phyloP scores from a whole-genome alignment of 2,797 vertebrate species.

The Buphagus erythrorhynchus region DNA sequence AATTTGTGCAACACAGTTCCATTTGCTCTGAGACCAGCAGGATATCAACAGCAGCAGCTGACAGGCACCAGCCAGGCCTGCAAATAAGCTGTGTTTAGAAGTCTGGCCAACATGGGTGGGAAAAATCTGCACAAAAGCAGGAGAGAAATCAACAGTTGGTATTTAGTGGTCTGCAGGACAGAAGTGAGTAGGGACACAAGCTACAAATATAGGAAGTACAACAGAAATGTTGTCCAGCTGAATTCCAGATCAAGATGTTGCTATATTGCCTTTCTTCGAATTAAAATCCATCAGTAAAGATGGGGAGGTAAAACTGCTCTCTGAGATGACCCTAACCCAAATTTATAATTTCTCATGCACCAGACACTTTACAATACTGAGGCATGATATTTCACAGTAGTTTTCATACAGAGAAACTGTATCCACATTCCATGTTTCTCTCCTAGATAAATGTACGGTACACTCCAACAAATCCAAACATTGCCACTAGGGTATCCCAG shows the following conservation, averaged over 20 bases:
- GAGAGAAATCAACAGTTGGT: background rate
- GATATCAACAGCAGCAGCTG: background rate
- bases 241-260: background rate
- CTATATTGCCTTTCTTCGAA: background rate
- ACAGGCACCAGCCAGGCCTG: background rate
- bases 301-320: background rate
- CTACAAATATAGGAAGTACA: background rate
- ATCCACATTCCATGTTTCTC: background rate
- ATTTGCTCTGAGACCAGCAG: background rate
- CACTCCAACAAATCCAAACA: background rate
- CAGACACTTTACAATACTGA: background rate
- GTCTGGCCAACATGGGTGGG: accelerated
- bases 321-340: background rate
- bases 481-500: background rate
- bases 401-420: background rate
- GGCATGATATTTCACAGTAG: background rate
- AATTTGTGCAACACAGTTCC: background rate
- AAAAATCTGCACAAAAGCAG: background rate
- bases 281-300: background rate
- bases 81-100: background rate
- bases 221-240: background rate
- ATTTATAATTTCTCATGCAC: background rate
- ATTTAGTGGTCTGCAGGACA: background rate
- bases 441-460: background rate
- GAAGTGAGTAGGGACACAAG: background rate